Evolutionary conservation across 1,140 invertebrate genomes (phyloP).

Genomic region (Caenorhabditis tropicalis): DNA sequence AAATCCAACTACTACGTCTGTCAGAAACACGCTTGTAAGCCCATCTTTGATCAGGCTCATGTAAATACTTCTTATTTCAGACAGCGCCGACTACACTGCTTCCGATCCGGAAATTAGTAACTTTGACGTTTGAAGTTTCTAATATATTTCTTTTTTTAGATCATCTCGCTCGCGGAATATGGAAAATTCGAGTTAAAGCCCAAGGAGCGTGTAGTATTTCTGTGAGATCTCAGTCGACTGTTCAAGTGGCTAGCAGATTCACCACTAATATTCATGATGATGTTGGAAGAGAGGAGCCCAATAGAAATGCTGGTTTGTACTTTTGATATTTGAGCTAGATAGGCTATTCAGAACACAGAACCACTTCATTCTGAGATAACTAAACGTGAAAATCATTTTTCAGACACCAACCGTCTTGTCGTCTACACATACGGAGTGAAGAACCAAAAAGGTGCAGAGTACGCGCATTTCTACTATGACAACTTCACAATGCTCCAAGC

Average conservation of each 20-base stretch:
- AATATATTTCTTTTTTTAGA: not conserved
- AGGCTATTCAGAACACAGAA: not conserved
- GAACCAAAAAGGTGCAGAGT: slow-evolving; percentile 37
- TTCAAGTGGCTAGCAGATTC: slow-evolving; percentile 46
- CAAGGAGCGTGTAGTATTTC: slow-evolving; percentile 41
- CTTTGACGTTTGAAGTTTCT: not conserved
- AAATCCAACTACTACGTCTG: slow-evolving; percentile 45
- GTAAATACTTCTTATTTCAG: not conserved
- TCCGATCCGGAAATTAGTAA: slow-evolving; percentile 47
- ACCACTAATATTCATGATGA: slow-evolving; percentile 50
- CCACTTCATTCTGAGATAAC: no score
- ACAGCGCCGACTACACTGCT: slow-evolving; percentile 36
- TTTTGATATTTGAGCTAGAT: not conserved
- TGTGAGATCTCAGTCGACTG: slow-evolving; percentile 50
- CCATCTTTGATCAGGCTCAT: not conserved
- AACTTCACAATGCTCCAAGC: slow-evolving; percentile 45
- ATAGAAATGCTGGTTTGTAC: not conserved
- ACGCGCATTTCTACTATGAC: slow-evolving; percentile 54
- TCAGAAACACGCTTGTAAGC: slow-evolving; percentile 46
- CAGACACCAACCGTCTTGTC: slow-evolving; percentile 50
- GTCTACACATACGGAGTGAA: slow-evolving; percentile 30
- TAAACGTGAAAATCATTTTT: not conserved
- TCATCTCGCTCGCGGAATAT: slow-evolving; percentile 47
- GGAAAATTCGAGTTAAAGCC: slow-evolving; percentile 47
- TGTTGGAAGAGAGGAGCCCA: slow-evolving; percentile 28